Evolutionary conservation across 2,888 invertebrate species (phyloP), one percentile per base, ranked within the genome.

Genomic region (Mesoligia furuncula): DNA sequence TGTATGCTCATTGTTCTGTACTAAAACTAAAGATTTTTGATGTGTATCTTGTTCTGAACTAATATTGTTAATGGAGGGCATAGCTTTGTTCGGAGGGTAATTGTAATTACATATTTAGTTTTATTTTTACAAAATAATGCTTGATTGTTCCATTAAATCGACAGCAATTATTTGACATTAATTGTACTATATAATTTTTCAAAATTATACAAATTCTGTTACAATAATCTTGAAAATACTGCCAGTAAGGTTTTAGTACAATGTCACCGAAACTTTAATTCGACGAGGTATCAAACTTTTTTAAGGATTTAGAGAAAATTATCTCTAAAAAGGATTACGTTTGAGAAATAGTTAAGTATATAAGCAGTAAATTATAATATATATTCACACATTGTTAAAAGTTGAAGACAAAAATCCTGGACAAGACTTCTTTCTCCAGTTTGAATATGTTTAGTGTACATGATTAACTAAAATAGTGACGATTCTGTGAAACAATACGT

Each of bases 51-150:
- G 73, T 75, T 77, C 72, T 70, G 62, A 73, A 83, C 66, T 79
- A 45, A 42, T 75, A 62, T 68, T 73, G 54, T 68, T 73, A 78
- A 73, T 77, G 42, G 71, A 80, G 42, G 57, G 66, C 68, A 74
- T 84, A 72, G 72, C 75, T 84, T 82, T 82, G 66, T 80, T 77
- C 45, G 24, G 68, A 72, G 67, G 65, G 77, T 77, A 82, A 84
- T 75, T 88, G 75, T 86, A 86, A 81, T 84, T 80, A 69, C 69
- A 69, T 36, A 73, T 87, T 86, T 88, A 84, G 79, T 80, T 80
- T 79, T 79, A 74, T 82, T 82, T 77, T 86, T 76, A 79, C 77
- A 77, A 76, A 71, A 72, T 81, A 87, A 80, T 73, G 73, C 86
- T 78, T 81, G 65, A n/a, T 76, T 87, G 51, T 73, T 79, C 15